Evolutionary conservation across 2,113 vertebrate genomes (phyloP).

Genomic region (Megaceryle torquata): DNA sequence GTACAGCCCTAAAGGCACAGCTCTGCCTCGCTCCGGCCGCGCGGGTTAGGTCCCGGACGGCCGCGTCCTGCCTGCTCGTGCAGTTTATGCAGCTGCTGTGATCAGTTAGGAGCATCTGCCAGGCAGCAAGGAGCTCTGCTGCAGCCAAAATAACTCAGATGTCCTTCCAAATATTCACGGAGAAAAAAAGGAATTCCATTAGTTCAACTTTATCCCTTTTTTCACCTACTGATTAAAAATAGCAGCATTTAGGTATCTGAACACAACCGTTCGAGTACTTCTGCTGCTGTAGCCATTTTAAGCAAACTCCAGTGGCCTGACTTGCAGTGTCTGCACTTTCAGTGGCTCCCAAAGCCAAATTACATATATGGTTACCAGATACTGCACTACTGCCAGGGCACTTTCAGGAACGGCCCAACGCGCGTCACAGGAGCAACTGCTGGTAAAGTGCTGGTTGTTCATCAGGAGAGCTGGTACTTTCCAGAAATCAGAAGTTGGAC

Average conservation of each 20-base stretch:
- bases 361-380: neutral
- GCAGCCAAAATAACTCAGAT: slow-evolving; percentile 31
- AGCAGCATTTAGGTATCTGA: neutral
- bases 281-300: slow-evolving; percentile 33
- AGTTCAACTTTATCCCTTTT: neutral
- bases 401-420: neutral
- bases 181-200: neutral
- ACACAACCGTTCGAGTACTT: neutral
- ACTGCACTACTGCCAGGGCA: neutral
- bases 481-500: neutral
- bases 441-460: neutral
- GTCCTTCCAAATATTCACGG: slow-evolving; percentile 25
- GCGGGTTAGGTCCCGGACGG: neutral
- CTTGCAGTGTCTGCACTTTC: slow-evolving; percentile 5
- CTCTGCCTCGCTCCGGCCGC: neutral
- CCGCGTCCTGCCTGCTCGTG: neutral
- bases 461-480: neutral
- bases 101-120: neutral
- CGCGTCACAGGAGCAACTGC: neutral
- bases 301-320: slow-evolving; percentile 43
- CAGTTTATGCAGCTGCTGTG: neutral
- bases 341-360: neutral
- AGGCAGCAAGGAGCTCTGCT: neutral
- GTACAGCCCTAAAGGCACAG: neutral
- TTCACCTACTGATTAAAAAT: neutral